These are phyloP conservation scores for Pelodytes ibericus DNA, from an alignment of 2,797 vertebrate genomes.

Conservation along the genomic window DNA sequence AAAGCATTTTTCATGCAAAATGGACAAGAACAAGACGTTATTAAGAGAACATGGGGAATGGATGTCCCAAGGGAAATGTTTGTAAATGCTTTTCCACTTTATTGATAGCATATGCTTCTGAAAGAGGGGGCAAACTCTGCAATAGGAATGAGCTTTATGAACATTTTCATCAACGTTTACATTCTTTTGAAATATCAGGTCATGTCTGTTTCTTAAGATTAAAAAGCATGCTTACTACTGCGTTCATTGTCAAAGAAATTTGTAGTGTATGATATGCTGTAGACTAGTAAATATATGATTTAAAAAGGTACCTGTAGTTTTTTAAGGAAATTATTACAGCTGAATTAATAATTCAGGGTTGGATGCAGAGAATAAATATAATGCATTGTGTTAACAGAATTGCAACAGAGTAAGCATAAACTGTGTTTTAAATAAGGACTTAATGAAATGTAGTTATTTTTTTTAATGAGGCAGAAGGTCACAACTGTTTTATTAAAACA, in stretches of 20 bases:
- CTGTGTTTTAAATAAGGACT: too few relatives aligned
- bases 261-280: neutral
- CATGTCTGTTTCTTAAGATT: neutral
- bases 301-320: too few relatives aligned
- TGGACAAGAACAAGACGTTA: slow-evolving; percentile 21
- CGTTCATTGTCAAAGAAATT: neutral
- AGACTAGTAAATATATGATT: slow-evolving; percentile 1
- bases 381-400: too few relatives aligned
- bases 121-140: slow-evolving; percentile 5
- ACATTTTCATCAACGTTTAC: neutral
- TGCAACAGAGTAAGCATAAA: too few relatives aligned
- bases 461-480: too few relatives aligned
- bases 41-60: slow-evolving; percentile 20
- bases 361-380: too few relatives aligned
- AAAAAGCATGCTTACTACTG: neutral
- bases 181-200: neutral
- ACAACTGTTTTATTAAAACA: too few relatives aligned
- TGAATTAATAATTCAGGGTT: too few relatives aligned
- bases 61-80: slow-evolving; percentile 39
- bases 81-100: slow-evolving; percentile 37
- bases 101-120: slow-evolving; percentile 33
- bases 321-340: too few relatives aligned
- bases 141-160: slow-evolving; percentile 12
- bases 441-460: too few relatives aligned
- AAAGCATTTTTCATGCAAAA: slow-evolving; percentile 52